Conservation (phyloP, 2,888 invertebrate species). For the Fragum fragum region DNA sequence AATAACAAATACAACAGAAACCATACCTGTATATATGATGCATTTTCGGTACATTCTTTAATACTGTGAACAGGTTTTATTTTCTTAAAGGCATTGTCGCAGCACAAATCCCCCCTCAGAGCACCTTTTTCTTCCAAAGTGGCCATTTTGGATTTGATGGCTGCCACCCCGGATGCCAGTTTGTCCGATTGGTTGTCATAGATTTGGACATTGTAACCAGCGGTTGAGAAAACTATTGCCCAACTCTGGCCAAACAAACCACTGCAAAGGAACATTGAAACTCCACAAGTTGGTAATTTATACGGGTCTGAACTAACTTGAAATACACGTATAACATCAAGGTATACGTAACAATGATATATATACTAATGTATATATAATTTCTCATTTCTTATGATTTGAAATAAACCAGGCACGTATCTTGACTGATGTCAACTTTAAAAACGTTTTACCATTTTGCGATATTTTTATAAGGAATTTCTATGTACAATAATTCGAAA, state of each 20-base stretch:
- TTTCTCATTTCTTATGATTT: too few relatives aligned
- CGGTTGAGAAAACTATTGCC: constrained; percentile 97
- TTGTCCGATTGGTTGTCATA: constrained; percentile 89
- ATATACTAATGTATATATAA: too few relatives aligned
- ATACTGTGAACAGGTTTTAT: constrained; percentile 92
- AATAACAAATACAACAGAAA: too few relatives aligned
- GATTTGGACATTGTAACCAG: constrained; percentile 95
- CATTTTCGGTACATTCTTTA: constrained; percentile 91
- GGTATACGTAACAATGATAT: too few relatives aligned
- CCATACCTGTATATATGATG: constrained; percentile 91
- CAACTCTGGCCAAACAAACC: constrained; percentile 98
- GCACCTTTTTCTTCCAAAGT: constrained; percentile 88
- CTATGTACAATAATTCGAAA: too few relatives aligned
- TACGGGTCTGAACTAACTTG: too few relatives aligned
- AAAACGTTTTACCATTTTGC: too few relatives aligned
- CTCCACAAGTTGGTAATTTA: too few relatives aligned
- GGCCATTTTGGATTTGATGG: constrained; percentile 90
- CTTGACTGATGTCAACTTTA: too few relatives aligned
- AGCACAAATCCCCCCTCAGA: constrained; percentile 91
- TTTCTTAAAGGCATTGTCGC: constrained; percentile 92
- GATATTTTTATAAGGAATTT: too few relatives aligned
- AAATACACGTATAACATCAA: too few relatives aligned
- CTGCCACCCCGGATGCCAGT: constrained; percentile 88
- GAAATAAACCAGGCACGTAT: too few relatives aligned
- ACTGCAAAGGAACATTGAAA: constrained; percentile 90